Base-by-base conservation (phyloP, 2,888 invertebrate genomes). In the Andrena minutula region DNA sequence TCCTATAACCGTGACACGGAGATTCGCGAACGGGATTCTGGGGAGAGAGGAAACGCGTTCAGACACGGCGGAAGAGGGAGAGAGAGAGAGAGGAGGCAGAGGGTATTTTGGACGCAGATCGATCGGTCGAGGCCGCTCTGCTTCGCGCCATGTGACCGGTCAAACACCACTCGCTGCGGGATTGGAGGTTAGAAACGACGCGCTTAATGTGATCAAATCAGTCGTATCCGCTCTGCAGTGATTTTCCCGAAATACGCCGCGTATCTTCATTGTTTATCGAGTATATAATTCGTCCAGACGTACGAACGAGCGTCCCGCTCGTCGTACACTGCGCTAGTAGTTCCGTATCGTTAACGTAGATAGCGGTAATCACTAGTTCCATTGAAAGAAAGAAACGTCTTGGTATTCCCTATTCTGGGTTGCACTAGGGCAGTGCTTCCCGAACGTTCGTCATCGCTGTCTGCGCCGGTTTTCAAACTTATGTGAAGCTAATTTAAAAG, bases 101-200 rank as follows among this genome's bases (percentile, higher is more conserved):
- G 75, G 69, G 83, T 87, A 87, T 87, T 87, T 87, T 85, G 80
- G 87, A 77, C 76, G 81, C 75, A 81, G 83, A 87, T 86, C 86
- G 87, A 87, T 87, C 83, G 79, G 66, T 47, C 49, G 61, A 58
- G 35, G 79, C 63, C 41, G 53, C 64, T 79, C 63, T 63, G 60
- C 66, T 77, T 74, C 83, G 69, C 83, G 84, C 78, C 83, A 82
- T 75, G 82, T 82, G 82, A 83, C 74, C 83, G 83, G 77, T 75
- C 83, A 77, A 81, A 81, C 70, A 77, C 76, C 76, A 83, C 64
- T 63, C 61, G 28, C 26, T 47, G n/a, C 51, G 64, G 32, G 51
- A 72, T 68, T 28, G 72, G 75, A 75, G 77, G 71, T 77, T 71
- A 71, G 78, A 74, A 41, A 53, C 12, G 58, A 28, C 58, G 28